These are phyloP conservation scores for Pavo muticus DNA, from an alignment of 2,113 vertebrate genomes.

Conservation along the genomic window DNA sequence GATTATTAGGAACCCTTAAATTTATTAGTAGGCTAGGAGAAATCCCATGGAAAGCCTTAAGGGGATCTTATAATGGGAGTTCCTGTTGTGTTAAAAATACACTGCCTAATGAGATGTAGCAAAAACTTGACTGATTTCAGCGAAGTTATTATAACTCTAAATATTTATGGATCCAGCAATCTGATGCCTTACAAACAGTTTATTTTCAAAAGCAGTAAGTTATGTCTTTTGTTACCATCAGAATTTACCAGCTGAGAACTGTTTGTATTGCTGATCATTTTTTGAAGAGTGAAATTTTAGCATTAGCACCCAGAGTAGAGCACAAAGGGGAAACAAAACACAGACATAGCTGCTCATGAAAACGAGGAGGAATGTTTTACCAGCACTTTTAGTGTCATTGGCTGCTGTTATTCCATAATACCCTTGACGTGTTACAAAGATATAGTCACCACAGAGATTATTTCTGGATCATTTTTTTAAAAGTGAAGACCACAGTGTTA, in stretches of 20 bases:
- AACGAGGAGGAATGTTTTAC: background rate
- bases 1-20: background rate
- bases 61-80: background rate
- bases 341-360: background rate
- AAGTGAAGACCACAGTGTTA: background rate
- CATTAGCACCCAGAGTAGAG: background rate
- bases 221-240: background rate
- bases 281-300: background rate
- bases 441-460: background rate
- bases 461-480: background rate
- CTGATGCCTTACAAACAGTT: background rate
- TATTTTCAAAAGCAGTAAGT: conserved; percentile 37
- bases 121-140: background rate
- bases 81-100: conserved; percentile 29
- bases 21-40: background rate
- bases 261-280: background rate
- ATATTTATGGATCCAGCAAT: background rate
- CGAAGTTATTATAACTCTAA: background rate
- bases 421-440: background rate
- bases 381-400: background rate
- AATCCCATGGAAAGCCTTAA: background rate
- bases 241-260: background rate
- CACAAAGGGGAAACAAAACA: background rate
- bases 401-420: background rate
- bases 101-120: background rate